Conservation (phyloP, 2,888 invertebrate species). For the Eupithecia vulgata region DNA sequence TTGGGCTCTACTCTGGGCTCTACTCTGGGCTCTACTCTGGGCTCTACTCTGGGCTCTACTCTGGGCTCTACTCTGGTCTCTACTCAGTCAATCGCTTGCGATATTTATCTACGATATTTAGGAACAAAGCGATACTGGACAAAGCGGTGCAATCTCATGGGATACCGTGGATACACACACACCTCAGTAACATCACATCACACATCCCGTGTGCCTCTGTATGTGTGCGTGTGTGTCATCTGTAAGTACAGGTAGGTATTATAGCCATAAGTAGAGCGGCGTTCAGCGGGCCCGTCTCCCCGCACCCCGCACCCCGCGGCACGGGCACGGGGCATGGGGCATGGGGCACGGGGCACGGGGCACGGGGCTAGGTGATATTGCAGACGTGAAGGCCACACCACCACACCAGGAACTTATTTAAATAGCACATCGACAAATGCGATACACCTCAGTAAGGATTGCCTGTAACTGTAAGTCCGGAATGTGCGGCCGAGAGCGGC, state of each 20-base stretch:
- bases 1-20: too few species aligned
- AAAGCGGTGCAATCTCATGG: neutral
- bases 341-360: too few species aligned
- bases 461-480: neutral
- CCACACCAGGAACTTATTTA: neutral
- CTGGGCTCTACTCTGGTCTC: too few species aligned
- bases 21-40: too few species aligned
- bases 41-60: too few species aligned
- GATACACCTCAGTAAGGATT: neutral
- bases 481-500: too few species aligned
- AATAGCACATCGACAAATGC: conserved; percentile 5
- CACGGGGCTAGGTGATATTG: neutral
- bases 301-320: neutral
- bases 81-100: neutral
- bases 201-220: neutral
- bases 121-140: neutral
- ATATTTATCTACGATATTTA: neutral
- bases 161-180: neutral
- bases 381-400: neutral
- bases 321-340: too few species aligned
- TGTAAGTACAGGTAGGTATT: too few species aligned
- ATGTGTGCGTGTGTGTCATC: neutral
- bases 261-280: too few species aligned
- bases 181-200: neutral
- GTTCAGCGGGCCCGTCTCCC: neutral